These are phyloP conservation scores for Tuta absoluta DNA, from an alignment of 2,888 invertebrate species.

Conservation along the genomic window DNA sequence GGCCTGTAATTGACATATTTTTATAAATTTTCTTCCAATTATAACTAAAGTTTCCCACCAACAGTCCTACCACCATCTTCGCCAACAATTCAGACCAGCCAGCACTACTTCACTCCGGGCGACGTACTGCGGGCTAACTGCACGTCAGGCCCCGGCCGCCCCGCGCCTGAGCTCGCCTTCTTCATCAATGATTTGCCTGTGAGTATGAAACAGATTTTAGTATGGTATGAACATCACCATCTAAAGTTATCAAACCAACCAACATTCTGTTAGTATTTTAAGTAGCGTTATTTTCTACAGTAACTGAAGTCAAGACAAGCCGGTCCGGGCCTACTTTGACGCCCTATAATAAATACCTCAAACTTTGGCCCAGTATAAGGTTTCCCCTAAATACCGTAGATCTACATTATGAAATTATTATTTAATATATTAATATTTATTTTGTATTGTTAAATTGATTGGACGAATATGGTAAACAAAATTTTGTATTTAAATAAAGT, in stretches of 20 bases:
- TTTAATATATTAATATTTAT: too few relatives aligned
- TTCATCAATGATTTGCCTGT: constrained; percentile 86
- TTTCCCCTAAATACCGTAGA: too few relatives aligned
- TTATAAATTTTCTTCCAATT: background rate
- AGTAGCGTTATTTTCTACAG: too few relatives aligned
- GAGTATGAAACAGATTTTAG: constrained; percentile 63
- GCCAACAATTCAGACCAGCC: constrained; percentile 84
- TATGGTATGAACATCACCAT: background rate
- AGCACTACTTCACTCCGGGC: constrained; percentile 86
- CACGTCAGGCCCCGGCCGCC: constrained; percentile 85
- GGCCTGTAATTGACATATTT: too few relatives aligned
- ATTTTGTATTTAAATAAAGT: too few relatives aligned
- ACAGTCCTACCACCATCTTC: constrained; percentile 81
- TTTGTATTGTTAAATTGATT: too few relatives aligned
- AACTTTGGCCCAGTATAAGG: too few relatives aligned
- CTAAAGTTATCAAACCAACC: background rate
- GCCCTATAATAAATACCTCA: too few relatives aligned
- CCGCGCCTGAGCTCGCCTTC: constrained; percentile 85
- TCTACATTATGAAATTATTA: too few relatives aligned
- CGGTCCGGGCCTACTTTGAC: too few relatives aligned
- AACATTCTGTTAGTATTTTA: background rate
- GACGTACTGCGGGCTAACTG: constrained; percentile 87
- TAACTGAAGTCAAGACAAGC: too few relatives aligned
- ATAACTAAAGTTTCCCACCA: constrained; percentile 13
- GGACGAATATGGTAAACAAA: background rate